Conservation (phyloP, 2,797 vertebrate genomes). For the Crenuchus spilurus region DNA sequence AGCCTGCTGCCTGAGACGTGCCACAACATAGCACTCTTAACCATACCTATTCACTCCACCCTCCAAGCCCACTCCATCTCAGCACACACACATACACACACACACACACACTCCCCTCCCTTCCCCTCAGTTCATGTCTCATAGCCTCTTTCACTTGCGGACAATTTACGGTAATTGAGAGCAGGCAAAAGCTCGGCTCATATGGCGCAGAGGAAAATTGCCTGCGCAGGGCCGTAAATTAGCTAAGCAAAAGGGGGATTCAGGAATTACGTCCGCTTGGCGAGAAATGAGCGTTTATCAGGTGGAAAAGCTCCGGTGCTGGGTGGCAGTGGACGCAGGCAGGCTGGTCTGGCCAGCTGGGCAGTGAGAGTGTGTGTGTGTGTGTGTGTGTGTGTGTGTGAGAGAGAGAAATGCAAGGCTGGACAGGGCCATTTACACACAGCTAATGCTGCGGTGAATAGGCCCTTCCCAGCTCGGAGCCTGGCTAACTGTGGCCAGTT, state of each 20-base stretch:
- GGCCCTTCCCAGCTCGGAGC: conserved; percentile 36
- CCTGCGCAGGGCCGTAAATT: conserved; percentile 62
- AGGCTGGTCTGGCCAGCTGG: conserved; percentile 51
- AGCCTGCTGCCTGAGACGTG: conserved; percentile 26
- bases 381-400: background rate
- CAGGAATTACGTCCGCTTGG: conserved; percentile 50
- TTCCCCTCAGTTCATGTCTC: conserved; percentile 49
- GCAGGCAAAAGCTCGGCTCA: conserved; percentile 56
- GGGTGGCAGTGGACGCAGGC: conserved; percentile 26
- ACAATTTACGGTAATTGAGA: conserved; percentile 66
- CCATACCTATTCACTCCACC: background rate
- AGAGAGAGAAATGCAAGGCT: conserved; percentile 9
- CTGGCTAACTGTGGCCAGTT: conserved; percentile 56
- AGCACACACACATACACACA: conserved; percentile 3
- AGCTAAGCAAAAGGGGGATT: conserved; percentile 57
- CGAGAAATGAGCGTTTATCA: conserved; percentile 55
- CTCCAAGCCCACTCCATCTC: conserved; percentile 5
- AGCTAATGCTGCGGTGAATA: conserved; percentile 61
- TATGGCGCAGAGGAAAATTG: conserved; percentile 60
- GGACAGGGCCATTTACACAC: conserved; percentile 47
- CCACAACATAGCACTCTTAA: conserved; percentile 21
- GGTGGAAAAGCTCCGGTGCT: conserved; percentile 36
- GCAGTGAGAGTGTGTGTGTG: conserved; percentile 28
- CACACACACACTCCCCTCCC: conserved; percentile 16
- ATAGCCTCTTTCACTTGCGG: conserved; percentile 50